Evolutionary conservation across 30 jellyfish, hydroid and myxozoan species (phyloP).

Genomic region (Calvadosia cruxmelitensis): DNA sequence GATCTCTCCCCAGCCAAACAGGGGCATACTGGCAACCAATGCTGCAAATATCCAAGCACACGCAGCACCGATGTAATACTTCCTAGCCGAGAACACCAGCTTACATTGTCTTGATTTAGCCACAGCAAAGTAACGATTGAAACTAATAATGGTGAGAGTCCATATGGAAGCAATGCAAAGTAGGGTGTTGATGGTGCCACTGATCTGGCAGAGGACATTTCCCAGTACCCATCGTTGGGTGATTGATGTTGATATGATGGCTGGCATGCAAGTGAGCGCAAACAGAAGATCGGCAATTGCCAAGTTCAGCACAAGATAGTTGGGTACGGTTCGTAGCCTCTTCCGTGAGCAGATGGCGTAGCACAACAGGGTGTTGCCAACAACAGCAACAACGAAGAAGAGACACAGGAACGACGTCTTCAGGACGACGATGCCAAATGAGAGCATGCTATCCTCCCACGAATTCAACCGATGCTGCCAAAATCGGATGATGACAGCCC

Average conservation of each 20-base stretch:
- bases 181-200: conserved; percentile 58
- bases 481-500: no score
- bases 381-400: conserved; percentile 38
- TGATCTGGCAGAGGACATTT: conserved; percentile 40
- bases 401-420: conserved; percentile 35
- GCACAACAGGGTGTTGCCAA: conserved; percentile 65
- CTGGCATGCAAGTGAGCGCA: conserved; percentile 59
- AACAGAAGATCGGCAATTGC: conserved; percentile 91
- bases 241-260: conserved; percentile 50
- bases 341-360: conserved; percentile 36
- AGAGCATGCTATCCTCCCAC: background rate
- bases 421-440: conserved; percentile 11
- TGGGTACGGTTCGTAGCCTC: conserved; percentile 63
- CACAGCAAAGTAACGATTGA: conserved; percentile 79
- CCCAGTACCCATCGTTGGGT: conserved; percentile 85
- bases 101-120: conserved; percentile 55
- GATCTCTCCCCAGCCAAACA: conserved; percentile 85
- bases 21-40: conserved; percentile 48
- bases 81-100: conserved; percentile 9
- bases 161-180: conserved; percentile 76
- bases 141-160: conserved; percentile 71
- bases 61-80: conserved; percentile 19
- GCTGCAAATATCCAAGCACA: conserved; percentile 55
- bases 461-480: no score
- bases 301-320: conserved; percentile 67